Evolutionary conservation across 2,797 vertebrate species (phyloP), one percentile per base, ranked within the genome.

Genomic region (Eleutherodactylus coqui): DNA sequence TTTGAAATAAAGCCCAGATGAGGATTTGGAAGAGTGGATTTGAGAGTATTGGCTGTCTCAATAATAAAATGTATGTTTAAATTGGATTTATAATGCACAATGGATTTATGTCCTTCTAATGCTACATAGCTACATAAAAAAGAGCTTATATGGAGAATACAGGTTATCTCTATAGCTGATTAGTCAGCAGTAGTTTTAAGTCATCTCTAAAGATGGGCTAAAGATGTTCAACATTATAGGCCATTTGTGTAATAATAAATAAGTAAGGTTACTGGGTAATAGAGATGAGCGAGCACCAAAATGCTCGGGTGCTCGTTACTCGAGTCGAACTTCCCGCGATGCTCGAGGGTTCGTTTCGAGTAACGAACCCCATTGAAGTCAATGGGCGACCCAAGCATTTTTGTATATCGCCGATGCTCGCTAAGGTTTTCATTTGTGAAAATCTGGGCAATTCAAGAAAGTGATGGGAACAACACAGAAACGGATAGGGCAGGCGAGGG

Each of bases 11-110:
- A 64, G 45, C 43, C 19, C 29, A 47, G n/a, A 47, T 64, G 58
- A 64, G 17, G n/a, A 32, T 64, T 47, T 64, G 41, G 24, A 75
- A 45, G 70, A 45, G 24, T 75, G n/a, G 70, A 27, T 75, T 75
- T 75, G 13, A 75, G 27, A 75, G 34, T 45, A 49, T 49, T 41
- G 16, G 27, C 4, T 27, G 27, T n/a, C 43, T 75, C 43, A 17
- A 29, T 24, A n/a, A 24, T 17, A 75, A 49, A 75, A 51, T 32
- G 29, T 75, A 19, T 32, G 27, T 49, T 49, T 29, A 75, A 49
- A 75, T 75, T 17, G 43, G 6, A 75, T 49, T 49, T 49, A 49
- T 49, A 75, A 29, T 49, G 1, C 27, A 51, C 43, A 51, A 19
- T 51, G 47, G 21, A 21, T 47, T 76, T 76, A 36, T 21, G 27